Conservation (phyloP, 2,888 invertebrate species). For the Oscheius sp. region DNA sequence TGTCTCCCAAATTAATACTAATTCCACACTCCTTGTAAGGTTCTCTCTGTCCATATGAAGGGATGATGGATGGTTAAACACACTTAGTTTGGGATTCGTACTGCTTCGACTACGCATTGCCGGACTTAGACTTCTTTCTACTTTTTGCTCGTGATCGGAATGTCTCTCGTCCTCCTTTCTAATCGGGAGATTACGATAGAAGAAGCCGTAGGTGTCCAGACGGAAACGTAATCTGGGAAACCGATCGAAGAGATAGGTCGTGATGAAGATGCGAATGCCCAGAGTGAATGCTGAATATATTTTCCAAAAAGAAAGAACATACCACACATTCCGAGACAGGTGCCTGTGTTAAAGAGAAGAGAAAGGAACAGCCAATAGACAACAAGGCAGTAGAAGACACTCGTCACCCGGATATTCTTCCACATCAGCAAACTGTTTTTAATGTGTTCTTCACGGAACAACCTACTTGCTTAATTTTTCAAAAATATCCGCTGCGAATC, state of each 20-base stretch:
- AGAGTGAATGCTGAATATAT: constrained; percentile 53
- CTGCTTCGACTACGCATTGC: not conserved
- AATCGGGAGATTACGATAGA: constrained; percentile 52
- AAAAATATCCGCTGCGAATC: constrained; percentile 64
- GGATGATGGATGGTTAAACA: too few species aligned
- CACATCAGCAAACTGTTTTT: constrained; percentile 71
- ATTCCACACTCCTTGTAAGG: too few species aligned
- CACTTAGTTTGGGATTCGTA: not conserved
- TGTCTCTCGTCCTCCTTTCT: constrained; percentile 5
- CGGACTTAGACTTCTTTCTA: constrained; percentile 7
- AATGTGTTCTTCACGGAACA: not conserved
- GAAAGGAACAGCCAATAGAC: constrained; percentile 68
- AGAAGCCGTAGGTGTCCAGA: constrained; percentile 65
- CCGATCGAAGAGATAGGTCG: constrained; percentile 72
- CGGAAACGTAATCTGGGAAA: constrained; percentile 73
- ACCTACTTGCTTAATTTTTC: constrained; percentile 72
- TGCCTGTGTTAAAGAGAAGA: constrained; percentile 65
- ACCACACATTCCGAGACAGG: constrained; percentile 68
- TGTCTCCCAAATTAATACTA: too few species aligned
- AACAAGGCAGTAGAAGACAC: constrained; percentile 67
- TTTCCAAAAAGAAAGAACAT: constrained; percentile 1
- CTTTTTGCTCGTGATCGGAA: not conserved
- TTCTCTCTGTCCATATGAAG: too few species aligned
- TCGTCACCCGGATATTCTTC: constrained; percentile 70
- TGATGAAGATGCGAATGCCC: constrained; percentile 73